Percentiles rank a stretch among this genome's conserved stretches.
These are phyloP conservation scores for Tachina grossa DNA, from an alignment of 2,888 invertebrate genomes.

Conservation along the genomic window DNA sequence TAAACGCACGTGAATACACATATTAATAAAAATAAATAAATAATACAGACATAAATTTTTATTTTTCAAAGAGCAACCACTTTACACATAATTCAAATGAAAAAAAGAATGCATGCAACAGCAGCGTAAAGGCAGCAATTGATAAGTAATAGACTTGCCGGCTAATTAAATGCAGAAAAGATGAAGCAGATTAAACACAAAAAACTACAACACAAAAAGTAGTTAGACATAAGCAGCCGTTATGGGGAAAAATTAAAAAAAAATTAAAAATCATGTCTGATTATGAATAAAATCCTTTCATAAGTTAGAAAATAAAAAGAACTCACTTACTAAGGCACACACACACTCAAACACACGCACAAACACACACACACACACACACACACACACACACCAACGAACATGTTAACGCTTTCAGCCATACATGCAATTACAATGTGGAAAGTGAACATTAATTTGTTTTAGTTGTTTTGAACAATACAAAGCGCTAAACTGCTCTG, in stretches of 20 bases:
- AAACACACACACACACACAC: no score
- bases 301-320: constrained; percentile 35
- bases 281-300: constrained; percentile 69
- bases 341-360: no score
- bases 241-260: constrained; percentile 5
- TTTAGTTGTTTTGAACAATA: constrained; percentile 30
- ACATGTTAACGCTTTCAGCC: background rate
- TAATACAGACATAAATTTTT: background rate
- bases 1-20: background rate
- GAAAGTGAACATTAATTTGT: constrained; percentile 40
- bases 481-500: constrained; percentile 40
- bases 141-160: constrained; percentile 54
- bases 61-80: background rate
- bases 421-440: background rate
- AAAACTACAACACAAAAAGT: constrained; percentile 25
- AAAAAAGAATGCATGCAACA: background rate
- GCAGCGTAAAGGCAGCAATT: constrained; percentile 1
- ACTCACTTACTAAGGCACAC: no score
- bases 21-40: background rate
- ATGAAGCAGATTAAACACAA: constrained; percentile 25
- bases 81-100: constrained; percentile 4
- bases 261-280: constrained; percentile 19
- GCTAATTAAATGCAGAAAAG: constrained; percentile 49
- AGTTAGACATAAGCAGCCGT: constrained; percentile 25
- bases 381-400: background rate